These are phyloP conservation scores for Enteromius mattozi DNA, from an alignment of 2,797 vertebrate species.

Conservation along the genomic window DNA sequence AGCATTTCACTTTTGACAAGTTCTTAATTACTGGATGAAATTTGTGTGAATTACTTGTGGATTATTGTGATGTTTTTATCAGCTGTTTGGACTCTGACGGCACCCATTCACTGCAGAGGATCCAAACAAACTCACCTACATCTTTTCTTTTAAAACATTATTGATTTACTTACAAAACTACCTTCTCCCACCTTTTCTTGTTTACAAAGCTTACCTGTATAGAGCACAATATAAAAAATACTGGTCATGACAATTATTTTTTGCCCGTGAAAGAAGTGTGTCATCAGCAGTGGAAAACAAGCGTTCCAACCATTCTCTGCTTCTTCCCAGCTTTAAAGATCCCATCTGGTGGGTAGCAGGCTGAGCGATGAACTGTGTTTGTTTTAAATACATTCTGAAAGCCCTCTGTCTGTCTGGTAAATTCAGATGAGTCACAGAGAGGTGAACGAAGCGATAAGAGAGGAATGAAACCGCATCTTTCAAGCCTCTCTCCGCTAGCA, in stretches of 20 bases:
- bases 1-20: too few relatives aligned
- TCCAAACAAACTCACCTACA: neutral
- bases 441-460: slow-evolving; percentile 46
- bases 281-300: slow-evolving; percentile 19
- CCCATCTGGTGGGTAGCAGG: slow-evolving; percentile 41
- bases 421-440: slow-evolving; percentile 56
- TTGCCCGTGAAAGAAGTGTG: neutral
- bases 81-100: neutral
- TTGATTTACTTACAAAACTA: neutral
- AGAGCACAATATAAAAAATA: neutral
- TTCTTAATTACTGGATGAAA: too few relatives aligned
- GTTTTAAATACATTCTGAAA: slow-evolving; percentile 53
- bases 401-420: slow-evolving; percentile 40
- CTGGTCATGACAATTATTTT: neutral
- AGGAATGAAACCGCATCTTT: slow-evolving; percentile 43
- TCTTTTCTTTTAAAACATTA: neutral
- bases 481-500: slow-evolving; percentile 44
- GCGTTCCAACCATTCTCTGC: slow-evolving; percentile 1
- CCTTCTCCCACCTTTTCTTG: neutral
- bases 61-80: neutral
- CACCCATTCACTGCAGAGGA: neutral
- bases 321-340: slow-evolving; percentile 28
- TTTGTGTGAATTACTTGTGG: too few relatives aligned
- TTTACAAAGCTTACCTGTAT: neutral
- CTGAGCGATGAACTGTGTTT: slow-evolving; percentile 49